phyloP scores from a whole-genome alignment of 37 sponge, comb jelly and placozoan species.

The Ephydatia muelleri region DNA sequence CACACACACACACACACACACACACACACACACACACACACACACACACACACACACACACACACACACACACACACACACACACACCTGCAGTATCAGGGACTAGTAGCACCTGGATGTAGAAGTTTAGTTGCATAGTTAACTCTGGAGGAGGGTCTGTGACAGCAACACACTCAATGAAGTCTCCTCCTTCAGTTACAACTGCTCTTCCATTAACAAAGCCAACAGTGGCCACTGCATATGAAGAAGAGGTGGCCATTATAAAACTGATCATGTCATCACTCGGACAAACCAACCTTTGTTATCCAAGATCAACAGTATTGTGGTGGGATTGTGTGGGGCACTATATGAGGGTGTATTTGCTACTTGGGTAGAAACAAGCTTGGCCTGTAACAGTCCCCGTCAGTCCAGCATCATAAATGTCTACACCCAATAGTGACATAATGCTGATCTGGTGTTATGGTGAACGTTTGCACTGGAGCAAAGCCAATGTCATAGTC shows the following conservation, averaged over 20 bases:
- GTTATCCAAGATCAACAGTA: background rate
- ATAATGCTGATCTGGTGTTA: background rate
- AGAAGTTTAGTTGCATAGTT: background rate
- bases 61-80: background rate
- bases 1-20: too few species aligned
- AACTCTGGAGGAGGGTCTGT: background rate
- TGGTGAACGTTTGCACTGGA: background rate
- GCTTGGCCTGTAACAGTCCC: background rate
- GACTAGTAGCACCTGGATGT: background rate
- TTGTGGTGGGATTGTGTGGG: background rate
- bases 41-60: too few species aligned
- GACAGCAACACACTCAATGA: background rate
- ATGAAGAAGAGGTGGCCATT: background rate
- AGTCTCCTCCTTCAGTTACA: background rate
- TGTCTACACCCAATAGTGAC: background rate
- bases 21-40: too few species aligned
- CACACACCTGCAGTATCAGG: background rate
- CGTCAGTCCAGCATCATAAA: background rate
- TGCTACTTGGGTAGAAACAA: background rate
- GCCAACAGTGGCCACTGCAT: background rate
- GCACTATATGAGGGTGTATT: background rate
- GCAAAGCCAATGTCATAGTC: background rate
- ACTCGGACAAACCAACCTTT: background rate
- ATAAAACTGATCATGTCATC: background rate
- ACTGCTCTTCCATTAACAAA: background rate